Evolutionary conservation across 2,113 vertebrate genomes (phyloP), one percentile per base, ranked within the genome.

Genomic region (Muscicapa adusta): DNA sequence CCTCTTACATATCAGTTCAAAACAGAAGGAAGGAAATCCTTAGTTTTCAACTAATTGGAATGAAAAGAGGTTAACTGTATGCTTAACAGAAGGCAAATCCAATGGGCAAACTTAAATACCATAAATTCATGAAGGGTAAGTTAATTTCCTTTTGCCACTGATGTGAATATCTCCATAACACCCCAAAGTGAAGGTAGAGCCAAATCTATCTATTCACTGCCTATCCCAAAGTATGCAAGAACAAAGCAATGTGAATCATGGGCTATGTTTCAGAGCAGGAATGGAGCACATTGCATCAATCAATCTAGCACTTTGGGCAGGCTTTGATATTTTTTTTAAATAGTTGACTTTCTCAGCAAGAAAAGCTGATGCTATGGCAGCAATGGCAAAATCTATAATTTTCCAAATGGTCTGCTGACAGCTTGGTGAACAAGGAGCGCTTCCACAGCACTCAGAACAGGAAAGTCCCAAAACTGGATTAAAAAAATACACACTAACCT

Each of bases 21-120:
- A 97, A 97, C 98, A 98, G 98, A 98, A 97, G 98, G 98, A 98
- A 98, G 97, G 98, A 98, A 98, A 98, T 97, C 96, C 96, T 97
- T 96, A 97, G 96, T 96, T 96, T 96, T 95, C 90, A 93, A 47
- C 74, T 93, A 95, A 94, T 93, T 96, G 94, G 93, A 96, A 96
- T 92, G 93, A 95, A 94, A 93, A 94, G 73, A 89, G 48, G 82
- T 88, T 96, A 96, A 97, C 89, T 89, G 82, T 88, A 62, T 93
- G 58, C 85, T 96, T 92, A 93, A 96, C 91, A 86, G 75, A 89
- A 94, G 45, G 83, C 81, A 95, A 92, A 96, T 65, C 91, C 93
- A 90, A 91, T 20, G 12, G 77, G n/a, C 61, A 82, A 91, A 84
- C 50, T 54, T 48, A 86, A 93, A 95, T 75, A 56, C 85, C 80